A percentile compares a stretch with the other conserved stretches of the same genome.
These are phyloP conservation scores for Dendroctonus ponderosae DNA, from an alignment of 1,140 invertebrate genomes.

Conservation along the genomic window DNA sequence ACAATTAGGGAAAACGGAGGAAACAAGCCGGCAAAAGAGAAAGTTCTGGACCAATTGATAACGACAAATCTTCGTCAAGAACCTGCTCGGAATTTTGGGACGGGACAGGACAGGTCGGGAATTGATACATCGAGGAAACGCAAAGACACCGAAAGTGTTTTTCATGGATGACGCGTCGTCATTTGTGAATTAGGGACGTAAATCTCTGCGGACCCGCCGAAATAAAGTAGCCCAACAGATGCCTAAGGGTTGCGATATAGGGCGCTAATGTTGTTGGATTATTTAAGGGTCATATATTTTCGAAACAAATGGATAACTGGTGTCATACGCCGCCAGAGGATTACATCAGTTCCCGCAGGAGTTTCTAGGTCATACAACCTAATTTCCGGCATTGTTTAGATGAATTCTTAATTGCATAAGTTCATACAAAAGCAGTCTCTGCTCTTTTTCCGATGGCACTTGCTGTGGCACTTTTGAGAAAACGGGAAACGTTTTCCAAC, in stretches of 20 bases:
- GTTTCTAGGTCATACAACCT: constrained; percentile 15
- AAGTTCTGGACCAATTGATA: too few species aligned
- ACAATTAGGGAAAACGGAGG: too few species aligned
- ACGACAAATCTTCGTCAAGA: too few species aligned
- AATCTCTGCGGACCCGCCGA: constrained; percentile 42
- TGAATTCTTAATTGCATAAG: too few species aligned
- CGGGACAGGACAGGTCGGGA: neutral
- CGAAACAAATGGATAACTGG: constrained; percentile 43
- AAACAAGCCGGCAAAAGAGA: too few species aligned
- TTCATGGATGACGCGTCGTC: constrained; percentile 37
- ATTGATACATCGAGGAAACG: constrained; percentile 17
- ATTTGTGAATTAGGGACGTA: constrained; percentile 35
- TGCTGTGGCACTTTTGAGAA: too few species aligned
- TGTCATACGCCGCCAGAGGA: constrained; percentile 34
- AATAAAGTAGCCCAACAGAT: constrained; percentile 35
- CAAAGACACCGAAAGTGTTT: constrained; percentile 36
- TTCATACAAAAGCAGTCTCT: too few species aligned
- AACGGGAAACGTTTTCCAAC: too few species aligned
- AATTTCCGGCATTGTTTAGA: constrained; percentile 3
- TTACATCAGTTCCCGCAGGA: constrained; percentile 17
- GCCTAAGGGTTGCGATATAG: constrained; percentile 30
- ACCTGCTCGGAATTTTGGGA: too few species aligned
- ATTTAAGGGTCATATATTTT: constrained; percentile 46
- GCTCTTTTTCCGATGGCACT: too few species aligned
- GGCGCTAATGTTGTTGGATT: constrained; percentile 46